Evolutionary conservation across 2,888 invertebrate species (phyloP).

Genomic region (Heliconius ethilla): DNA sequence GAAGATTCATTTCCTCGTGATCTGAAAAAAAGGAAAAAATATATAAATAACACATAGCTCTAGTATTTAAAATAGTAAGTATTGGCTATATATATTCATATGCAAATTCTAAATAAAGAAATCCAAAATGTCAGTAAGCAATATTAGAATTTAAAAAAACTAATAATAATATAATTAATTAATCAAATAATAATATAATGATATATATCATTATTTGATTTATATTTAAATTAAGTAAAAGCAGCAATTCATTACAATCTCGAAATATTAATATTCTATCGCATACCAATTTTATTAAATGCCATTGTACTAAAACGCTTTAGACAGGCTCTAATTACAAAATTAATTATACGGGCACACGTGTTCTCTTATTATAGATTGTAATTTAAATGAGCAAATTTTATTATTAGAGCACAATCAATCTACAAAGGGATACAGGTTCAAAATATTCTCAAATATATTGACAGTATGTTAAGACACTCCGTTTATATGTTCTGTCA

Average conservation of each 20-base stretch:
- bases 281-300: slow-evolving; percentile 16
- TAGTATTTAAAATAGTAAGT: not conserved
- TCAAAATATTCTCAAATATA: not conserved
- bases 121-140: not conserved
- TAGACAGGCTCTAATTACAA: slow-evolving; percentile 16
- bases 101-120: not conserved
- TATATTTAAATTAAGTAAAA: not conserved
- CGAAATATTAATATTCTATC: slow-evolving; percentile 13
- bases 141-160: not conserved
- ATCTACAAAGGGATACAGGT: not conserved
- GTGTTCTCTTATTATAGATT: slow-evolving; percentile 2
- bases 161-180: no score
- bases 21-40: slow-evolving; percentile 63
- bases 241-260: not conserved
- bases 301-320: slow-evolving; percentile 5
- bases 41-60: not conserved
- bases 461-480: not conserved
- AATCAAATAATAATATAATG: not conserved
- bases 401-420: not conserved
- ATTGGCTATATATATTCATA: not conserved
- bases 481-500: not conserved
- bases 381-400: not conserved
- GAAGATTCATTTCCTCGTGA: slow-evolving; percentile 59
- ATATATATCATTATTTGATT: no score
- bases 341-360: slow-evolving; percentile 9